These are phyloP conservation scores for Agelas oroides DNA, from an alignment of 37 sponge, comb jelly and placozoan genomes.

Conservation along the genomic window DNA sequence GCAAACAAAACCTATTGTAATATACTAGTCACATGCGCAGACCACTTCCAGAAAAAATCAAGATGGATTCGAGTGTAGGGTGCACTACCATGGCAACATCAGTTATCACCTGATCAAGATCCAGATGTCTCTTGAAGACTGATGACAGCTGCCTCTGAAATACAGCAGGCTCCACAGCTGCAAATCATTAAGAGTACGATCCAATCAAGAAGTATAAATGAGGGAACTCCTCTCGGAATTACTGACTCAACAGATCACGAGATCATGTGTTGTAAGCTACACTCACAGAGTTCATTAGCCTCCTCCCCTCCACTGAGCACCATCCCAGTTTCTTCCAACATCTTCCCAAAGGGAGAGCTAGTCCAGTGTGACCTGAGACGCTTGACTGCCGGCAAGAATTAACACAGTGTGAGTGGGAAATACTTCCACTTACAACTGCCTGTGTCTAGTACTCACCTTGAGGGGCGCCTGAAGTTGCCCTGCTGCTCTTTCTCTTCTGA, in stretches of 20 bases:
- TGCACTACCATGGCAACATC: no score
- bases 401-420: not conserved
- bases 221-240: no score
- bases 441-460: not conserved
- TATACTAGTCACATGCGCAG: not conserved
- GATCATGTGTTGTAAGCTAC: no score
- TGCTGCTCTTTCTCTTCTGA: not conserved
- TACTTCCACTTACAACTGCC: no score
- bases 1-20: not conserved
- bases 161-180: conserved; percentile 54
- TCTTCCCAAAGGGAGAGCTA: conserved; percentile 31
- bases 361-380: conserved; percentile 1
- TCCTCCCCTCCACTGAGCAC: conserved; percentile 18
- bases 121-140: conserved; percentile 13
- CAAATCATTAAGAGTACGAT: no score
- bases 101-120: conserved; percentile 2
- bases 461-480: conserved; percentile 10
- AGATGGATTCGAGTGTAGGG: no score
- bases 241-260: no score
- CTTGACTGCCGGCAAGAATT: conserved; percentile 33
- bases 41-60: no score
- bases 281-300: conserved; percentile 35
- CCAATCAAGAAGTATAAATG: no score
- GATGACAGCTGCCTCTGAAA: conserved; percentile 50
- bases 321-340: conserved; percentile 37